Evolutionary conservation across 1,140 invertebrate genomes (phyloP).

Genomic region (Aleiodes sp.): DNA sequence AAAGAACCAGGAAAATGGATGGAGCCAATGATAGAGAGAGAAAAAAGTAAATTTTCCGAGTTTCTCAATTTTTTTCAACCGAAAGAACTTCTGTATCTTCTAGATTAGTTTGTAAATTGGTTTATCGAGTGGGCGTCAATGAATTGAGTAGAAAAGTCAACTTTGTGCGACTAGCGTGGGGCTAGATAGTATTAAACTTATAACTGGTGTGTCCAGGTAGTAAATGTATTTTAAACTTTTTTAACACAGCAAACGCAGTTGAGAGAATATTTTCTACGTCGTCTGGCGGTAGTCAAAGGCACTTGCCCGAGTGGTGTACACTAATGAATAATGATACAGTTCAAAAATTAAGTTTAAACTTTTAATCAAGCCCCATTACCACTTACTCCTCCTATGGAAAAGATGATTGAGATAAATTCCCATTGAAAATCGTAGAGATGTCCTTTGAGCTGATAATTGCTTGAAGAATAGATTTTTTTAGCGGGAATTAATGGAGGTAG

Average conservation of each 20-base stretch:
- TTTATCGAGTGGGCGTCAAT: slow-evolving; percentile 35
- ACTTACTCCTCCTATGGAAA: too few species aligned
- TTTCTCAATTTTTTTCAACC: neutral
- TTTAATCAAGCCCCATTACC: too few species aligned
- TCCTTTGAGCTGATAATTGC: too few species aligned
- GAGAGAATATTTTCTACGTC: neutral
- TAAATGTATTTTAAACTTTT: slow-evolving; percentile 32
- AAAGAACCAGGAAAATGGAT: too few species aligned
- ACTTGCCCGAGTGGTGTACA: neutral
- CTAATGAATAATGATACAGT: neutral
- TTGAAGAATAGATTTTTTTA: too few species aligned
- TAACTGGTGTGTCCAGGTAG: slow-evolving; percentile 10
- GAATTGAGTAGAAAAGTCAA: slow-evolving; percentile 20
- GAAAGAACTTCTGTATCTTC: slow-evolving; percentile 38
- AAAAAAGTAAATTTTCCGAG: slow-evolving; percentile 34
- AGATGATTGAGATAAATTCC: too few species aligned
- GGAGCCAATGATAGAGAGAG: too few species aligned
- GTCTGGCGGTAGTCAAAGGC: neutral
- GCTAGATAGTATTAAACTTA: slow-evolving; percentile 8
- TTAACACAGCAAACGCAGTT: neutral
- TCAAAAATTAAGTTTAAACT: too few species aligned
- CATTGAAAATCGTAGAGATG: too few species aligned
- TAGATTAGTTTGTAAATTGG: slow-evolving; percentile 42
- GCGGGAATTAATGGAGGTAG: too few species aligned
- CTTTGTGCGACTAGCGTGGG: neutral